phyloP scores from a whole-genome alignment of 1,140 invertebrate genomes.

The Drosophila neocordata region DNA sequence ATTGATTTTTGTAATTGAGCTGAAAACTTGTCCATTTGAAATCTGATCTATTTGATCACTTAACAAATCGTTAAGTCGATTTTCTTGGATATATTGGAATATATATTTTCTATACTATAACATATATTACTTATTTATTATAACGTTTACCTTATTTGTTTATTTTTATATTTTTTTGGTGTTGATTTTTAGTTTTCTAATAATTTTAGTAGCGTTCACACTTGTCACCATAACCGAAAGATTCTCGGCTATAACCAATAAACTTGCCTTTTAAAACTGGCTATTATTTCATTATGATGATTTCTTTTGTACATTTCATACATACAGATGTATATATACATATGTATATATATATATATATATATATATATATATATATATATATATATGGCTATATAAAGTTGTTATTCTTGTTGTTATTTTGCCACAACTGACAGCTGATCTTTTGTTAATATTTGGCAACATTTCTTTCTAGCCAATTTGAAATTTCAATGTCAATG shows the following conservation, averaged over 20 bases:
- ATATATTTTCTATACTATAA: no score
- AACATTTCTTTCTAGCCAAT: constrained; percentile 24
- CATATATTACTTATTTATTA: no score
- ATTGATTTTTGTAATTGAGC: constrained; percentile 7
- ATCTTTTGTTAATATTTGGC: constrained; percentile 28
- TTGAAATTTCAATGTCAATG: constrained; percentile 38
- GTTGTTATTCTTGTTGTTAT: constrained; percentile 31
- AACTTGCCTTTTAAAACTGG: constrained; percentile 30
- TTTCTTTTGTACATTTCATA: constrained; percentile 25
- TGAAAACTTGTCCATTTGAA: neutral
- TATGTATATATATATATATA: no score
- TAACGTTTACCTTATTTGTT: no score
- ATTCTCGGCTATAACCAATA: constrained; percentile 23
- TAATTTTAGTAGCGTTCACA: constrained; percentile 55
- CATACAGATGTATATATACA: neutral
- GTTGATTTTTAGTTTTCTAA: neutral
- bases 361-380: no score
- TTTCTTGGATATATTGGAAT: no score
- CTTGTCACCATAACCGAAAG: constrained; percentile 30
- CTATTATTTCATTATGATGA: constrained; percentile 65
- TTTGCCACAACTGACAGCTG: neutral
- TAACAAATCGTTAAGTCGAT: no score
- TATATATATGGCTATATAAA: constrained; percentile 24
- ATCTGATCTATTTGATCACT: neutral
- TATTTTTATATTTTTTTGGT: neutral